Evolutionary conservation across 2,113 vertebrate genomes (phyloP).

Genomic region (Mormyrus lacerda): DNA sequence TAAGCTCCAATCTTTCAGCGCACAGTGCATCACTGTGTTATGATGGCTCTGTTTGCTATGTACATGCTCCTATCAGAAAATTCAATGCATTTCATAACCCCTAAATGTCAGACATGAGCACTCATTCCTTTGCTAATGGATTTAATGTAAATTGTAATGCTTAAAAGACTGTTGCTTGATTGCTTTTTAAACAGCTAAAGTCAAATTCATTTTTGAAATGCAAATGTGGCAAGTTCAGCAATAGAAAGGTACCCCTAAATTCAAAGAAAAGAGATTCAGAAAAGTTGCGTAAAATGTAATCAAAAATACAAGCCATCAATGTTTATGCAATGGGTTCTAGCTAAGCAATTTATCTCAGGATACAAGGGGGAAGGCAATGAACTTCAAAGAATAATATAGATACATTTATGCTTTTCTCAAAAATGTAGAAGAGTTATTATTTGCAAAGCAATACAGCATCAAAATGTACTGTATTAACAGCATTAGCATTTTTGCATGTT

Average conservation of each 20-base stretch:
- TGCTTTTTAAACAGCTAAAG: not conserved
- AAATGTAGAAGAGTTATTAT: not conserved
- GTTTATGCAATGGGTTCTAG: not conserved
- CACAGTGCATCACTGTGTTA: not conserved
- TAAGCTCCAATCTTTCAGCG: not conserved
- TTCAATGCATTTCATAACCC: not conserved
- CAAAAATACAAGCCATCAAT: not conserved
- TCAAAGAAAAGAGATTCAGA: not conserved
- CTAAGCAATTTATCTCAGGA: not conserved
- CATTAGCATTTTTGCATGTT: not conserved
- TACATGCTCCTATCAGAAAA: not conserved
- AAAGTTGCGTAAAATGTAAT: not conserved
- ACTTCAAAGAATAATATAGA: not conserved
- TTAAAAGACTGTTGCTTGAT: not conserved
- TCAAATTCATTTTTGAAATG: not conserved
- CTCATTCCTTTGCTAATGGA: not conserved
- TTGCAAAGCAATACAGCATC: not conserved
- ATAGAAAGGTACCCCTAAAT: not conserved
- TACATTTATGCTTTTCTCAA: not conserved
- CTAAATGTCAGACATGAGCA: not conserved
- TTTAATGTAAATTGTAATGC: not conserved
- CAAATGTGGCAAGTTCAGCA: not conserved
- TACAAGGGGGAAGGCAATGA: not conserved
- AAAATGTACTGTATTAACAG: not conserved
- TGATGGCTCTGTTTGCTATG: not conserved